A percentile compares a stretch with the other conserved stretches of the same genome.
These are phyloP conservation scores for Ochlodes sylvanus DNA, from an alignment of 2,888 invertebrate genomes.

Conservation along the genomic window DNA sequence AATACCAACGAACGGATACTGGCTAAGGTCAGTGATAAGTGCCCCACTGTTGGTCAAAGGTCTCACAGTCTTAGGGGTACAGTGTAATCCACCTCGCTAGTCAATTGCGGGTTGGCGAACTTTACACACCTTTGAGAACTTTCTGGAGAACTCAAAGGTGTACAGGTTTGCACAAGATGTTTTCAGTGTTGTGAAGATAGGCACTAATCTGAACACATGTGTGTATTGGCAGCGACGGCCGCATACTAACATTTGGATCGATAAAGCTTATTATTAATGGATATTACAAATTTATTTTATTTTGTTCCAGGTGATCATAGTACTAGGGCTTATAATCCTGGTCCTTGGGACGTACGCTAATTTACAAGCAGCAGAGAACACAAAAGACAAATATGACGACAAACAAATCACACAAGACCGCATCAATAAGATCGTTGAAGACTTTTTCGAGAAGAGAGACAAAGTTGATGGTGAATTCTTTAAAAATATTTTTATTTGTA, in stretches of 20 bases:
- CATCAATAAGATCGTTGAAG: constrained; percentile 75
- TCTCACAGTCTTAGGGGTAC: no score
- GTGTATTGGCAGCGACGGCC: no score
- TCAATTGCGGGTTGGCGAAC: no score
- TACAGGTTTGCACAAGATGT: no score
- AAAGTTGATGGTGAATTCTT: constrained; percentile 56
- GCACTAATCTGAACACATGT: no score
- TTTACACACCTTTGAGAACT: no score
- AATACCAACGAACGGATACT: constrained; percentile 92
- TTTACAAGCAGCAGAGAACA: constrained; percentile 88
- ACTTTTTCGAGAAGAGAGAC: constrained; percentile 71
- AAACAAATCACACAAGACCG: constrained; percentile 68
- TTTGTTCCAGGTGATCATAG: constrained; percentile 87
- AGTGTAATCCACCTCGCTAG: no score
- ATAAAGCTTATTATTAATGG: no score
- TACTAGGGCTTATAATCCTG: constrained; percentile 94
- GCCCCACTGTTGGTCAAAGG: not conserved
- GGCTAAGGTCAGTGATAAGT: constrained; percentile 93
- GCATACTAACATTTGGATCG: no score
- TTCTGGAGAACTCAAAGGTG: no score
- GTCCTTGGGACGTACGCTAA: constrained; percentile 96
- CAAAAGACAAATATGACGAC: constrained; percentile 68
- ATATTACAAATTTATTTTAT: constrained; percentile 8
- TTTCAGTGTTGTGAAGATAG: no score
- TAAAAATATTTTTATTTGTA: no score